phyloP scores from a whole-genome alignment of 1,140 invertebrate genomes.

The Papilio helenus region DNA sequence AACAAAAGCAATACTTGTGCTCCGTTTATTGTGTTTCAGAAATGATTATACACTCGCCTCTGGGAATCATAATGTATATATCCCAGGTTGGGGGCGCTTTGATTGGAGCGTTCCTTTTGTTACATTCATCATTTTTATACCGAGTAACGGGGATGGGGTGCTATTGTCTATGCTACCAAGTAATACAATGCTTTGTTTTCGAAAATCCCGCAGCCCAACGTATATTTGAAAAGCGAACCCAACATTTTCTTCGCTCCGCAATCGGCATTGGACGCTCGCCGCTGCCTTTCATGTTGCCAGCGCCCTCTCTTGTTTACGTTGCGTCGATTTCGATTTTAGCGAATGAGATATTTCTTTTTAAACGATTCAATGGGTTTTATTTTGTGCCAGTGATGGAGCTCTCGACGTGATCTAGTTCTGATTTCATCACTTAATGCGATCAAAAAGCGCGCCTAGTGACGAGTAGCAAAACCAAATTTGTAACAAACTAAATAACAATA shows the following conservation, averaged over 20 bases:
- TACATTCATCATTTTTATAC: constrained; percentile 40
- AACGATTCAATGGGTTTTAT: neutral
- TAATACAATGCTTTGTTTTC: constrained; percentile 39
- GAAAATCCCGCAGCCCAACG: constrained; percentile 19
- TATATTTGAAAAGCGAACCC: constrained; percentile 31
- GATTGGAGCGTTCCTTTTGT: constrained; percentile 37
- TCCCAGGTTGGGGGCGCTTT: constrained; percentile 31
- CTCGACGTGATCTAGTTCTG: neutral
- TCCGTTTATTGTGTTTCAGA: constrained; percentile 33
- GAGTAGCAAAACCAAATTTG: neutral
- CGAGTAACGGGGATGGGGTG: constrained; percentile 6
- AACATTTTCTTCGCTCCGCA: constrained; percentile 32
- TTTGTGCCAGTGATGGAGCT: neutral
- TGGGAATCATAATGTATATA: constrained; percentile 28
- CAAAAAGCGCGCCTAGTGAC: neutral
- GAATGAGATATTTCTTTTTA: constrained; percentile 27
- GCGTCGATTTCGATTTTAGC: constrained; percentile 30
- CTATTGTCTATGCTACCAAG: constrained; percentile 31
- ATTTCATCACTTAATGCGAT: neutral
- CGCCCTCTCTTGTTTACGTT: constrained; percentile 13
- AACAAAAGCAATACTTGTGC: constrained; percentile 35
- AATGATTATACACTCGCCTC: constrained; percentile 40
- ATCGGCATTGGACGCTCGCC: constrained; percentile 6
- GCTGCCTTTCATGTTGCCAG: constrained; percentile 2
- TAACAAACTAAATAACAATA: neutral